Evolutionary conservation across 2,113 vertebrate species (phyloP).

Genomic region (Brachypteracias leptosomus): DNA sequence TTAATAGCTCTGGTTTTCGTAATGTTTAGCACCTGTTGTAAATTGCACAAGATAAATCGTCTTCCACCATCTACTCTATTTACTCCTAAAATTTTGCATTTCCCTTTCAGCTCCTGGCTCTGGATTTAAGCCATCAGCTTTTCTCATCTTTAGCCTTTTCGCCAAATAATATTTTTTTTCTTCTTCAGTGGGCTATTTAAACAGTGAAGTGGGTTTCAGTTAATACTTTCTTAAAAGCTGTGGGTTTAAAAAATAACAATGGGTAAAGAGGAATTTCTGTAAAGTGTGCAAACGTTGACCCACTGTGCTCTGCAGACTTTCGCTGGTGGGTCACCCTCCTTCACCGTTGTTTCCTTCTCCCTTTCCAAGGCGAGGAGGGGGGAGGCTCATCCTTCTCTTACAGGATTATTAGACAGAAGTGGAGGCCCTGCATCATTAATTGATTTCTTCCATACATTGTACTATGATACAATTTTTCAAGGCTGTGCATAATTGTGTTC

Average conservation of each 20-base stretch:
- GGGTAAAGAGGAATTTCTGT: background rate
- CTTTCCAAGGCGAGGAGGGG: background rate
- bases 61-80: constrained; percentile 72
- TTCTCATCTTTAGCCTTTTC: constrained; percentile 62
- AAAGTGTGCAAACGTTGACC: constrained; percentile 64
- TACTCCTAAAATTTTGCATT: constrained; percentile 75
- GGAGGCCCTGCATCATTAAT: constrained; percentile 79
- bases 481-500: constrained; percentile 86
- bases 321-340: constrained; percentile 61
- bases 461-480: constrained; percentile 85
- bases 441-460: constrained; percentile 84
- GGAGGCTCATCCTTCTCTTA: constrained; percentile 40
- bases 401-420: constrained; percentile 78
- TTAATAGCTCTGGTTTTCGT: constrained; percentile 82
- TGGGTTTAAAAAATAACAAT: background rate
- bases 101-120: constrained; percentile 59
- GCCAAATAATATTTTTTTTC: background rate
- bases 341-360: constrained; percentile 28
- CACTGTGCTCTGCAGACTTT: constrained; percentile 61
- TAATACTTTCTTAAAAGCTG: constrained; percentile 47
- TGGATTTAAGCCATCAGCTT: background rate
- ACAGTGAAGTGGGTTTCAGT: constrained; percentile 61
- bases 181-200: constrained; percentile 13
- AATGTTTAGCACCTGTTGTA: constrained; percentile 87
- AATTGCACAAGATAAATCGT: constrained; percentile 82